Evolutionary conservation across 2,797 vertebrate genomes (phyloP), one percentile per base, ranked within the genome.

Genomic region (Lepilemur septentrionalis): DNA sequence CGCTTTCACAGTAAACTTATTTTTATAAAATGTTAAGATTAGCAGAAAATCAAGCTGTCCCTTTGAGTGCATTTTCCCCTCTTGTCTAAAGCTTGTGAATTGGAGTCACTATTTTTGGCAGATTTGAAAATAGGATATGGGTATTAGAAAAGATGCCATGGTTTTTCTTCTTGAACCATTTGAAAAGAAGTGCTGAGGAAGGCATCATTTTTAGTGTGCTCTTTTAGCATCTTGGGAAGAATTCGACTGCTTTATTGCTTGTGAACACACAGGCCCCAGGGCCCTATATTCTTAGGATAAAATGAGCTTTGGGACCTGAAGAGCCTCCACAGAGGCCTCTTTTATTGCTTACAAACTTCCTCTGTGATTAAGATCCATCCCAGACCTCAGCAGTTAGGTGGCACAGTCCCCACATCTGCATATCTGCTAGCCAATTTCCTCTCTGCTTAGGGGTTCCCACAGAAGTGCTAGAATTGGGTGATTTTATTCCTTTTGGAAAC

Each of bases 11-110:
- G 52, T 94, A 88, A 91, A 88, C 22, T 90, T 95, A 94, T 96
- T 96, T 98, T 96, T 97, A 94, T 96, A 97, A 97, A 96, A 94
- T 93, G 90, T 97, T 93, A 95, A 94, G 92, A 95, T 96, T 95
- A 96, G 96, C 96, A 97, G 79, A 94, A 96, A 98, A 91, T 97
- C 94, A 96, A 97, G 92, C 96, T 94, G 75, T 97, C 92, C 87
- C 59, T 96, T 95, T 97, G 95, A 97, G 69, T 94, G 48, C 82
- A 96, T 97, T 97, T 95, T 73, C 81, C 82, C 52, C 59, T 97
- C 88, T 93, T 97, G 94, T 97, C 95, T 97, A 79, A 85, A 79
- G 94, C 73, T 91, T 92, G 43, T 91, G 88, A 96, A 96, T 95
- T 96, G 94, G 94, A 94, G 80, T 9, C 70, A 91, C 96, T 98